Conservation (phyloP, 2,113 vertebrate species). For the Eudorcas thomsonii region DNA sequence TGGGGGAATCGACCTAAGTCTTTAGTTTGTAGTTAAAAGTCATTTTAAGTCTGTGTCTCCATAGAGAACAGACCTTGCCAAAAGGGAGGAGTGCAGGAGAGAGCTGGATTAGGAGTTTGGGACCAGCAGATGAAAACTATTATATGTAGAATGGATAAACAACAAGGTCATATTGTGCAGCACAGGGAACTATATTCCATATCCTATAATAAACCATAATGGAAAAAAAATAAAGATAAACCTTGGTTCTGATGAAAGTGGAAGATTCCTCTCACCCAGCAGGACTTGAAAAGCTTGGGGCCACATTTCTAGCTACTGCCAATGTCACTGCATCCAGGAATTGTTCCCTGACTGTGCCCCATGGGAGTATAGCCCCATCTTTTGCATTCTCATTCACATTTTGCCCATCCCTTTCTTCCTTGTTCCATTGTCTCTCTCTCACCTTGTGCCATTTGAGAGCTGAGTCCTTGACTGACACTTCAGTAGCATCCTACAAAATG, state of each 20-base stretch:
- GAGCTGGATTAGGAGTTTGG: neutral
- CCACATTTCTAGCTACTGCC: neutral
- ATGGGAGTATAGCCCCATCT: neutral
- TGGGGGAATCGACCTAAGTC: neutral
- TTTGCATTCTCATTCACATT: neutral
- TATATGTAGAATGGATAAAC: neutral
- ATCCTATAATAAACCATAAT: neutral
- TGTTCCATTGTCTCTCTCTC: neutral
- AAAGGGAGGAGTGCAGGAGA: neutral
- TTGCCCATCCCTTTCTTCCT: neutral
- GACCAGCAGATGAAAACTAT: neutral
- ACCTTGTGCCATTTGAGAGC: neutral
- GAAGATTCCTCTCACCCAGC: neutral
- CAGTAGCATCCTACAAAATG: neutral
- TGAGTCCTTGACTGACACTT: neutral
- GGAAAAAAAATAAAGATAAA: neutral
- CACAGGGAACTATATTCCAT: neutral
- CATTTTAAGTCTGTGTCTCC: neutral
- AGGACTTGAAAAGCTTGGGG: neutral
- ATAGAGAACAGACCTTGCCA: neutral
- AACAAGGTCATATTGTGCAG: neutral
- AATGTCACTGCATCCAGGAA: neutral
- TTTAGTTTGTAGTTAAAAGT: neutral
- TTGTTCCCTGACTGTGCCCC: neutral
- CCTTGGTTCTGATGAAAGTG: neutral